phyloP scores from a whole-genome alignment of 2,888 invertebrate genomes.

The Cylindroiulus punctatus region DNA sequence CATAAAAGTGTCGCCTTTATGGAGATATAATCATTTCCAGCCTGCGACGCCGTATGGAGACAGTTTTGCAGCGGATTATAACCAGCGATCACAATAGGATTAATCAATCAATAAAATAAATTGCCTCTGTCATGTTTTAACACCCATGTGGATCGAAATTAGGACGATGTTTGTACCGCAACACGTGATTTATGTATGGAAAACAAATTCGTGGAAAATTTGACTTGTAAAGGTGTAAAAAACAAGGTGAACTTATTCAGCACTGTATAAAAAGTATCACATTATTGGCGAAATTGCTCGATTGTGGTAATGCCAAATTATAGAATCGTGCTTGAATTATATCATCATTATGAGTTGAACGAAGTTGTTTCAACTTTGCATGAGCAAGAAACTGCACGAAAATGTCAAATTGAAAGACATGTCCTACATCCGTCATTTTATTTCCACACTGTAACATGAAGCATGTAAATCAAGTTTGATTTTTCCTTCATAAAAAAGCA shows the following conservation, averaged over 20 bases:
- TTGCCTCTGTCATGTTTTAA: slow-evolving; percentile 6
- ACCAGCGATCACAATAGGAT: slow-evolving; percentile 44
- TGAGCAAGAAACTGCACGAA: neutral
- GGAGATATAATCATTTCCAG: slow-evolving; percentile 46
- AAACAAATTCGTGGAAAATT: neutral
- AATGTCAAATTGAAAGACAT: neutral
- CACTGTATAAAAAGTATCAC: too few species aligned
- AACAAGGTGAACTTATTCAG: too few species aligned
- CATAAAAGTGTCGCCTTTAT: slow-evolving; percentile 49
- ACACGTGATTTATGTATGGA: neutral
- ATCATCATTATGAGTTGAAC: neutral
- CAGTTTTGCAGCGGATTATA: slow-evolving; percentile 48
- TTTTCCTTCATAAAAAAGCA: neutral
- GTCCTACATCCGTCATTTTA: neutral
- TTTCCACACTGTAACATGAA: neutral
- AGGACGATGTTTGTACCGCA: neutral
- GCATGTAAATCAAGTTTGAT: neutral
- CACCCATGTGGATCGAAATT: slow-evolving; percentile 11
- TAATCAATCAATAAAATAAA: slow-evolving; percentile 47
- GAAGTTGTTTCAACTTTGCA: neutral
- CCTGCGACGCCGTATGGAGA: slow-evolving; percentile 15
- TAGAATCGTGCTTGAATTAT: too few species aligned
- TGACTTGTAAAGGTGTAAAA: too few species aligned
- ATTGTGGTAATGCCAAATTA: too few species aligned
- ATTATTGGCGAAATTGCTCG: too few species aligned